phyloP scores from a whole-genome alignment of 2,113 vertebrate species.

The Planiliza haematocheilus region DNA sequence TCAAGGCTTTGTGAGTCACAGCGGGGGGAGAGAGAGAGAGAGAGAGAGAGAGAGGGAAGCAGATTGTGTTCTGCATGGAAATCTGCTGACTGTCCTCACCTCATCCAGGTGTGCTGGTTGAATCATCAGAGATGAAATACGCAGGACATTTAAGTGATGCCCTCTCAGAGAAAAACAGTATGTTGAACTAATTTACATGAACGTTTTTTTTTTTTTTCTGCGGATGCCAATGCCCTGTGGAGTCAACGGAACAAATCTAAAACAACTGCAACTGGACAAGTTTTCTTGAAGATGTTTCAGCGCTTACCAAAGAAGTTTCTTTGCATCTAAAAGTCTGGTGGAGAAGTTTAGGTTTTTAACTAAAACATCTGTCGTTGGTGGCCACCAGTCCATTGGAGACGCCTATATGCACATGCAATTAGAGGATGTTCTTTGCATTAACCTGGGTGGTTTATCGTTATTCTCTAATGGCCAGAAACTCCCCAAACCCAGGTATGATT shows the following conservation, averaged over 20 bases:
- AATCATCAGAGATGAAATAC: slow-evolving; percentile 25
- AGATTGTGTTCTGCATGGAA: slow-evolving; percentile 5
- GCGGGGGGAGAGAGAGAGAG: slow-evolving; percentile 12
- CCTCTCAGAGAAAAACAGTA: neutral
- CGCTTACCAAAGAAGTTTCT: no score
- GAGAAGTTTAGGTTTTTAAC: no score
- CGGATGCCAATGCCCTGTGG: neutral
- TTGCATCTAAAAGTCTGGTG: no score
- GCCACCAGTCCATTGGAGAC: no score
- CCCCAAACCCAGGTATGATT: no score
- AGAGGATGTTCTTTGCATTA: no score
- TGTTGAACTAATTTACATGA: neutral
- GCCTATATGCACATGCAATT: no score
- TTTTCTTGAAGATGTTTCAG: no score
- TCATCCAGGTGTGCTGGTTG: slow-evolving; percentile 54
- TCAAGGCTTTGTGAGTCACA: slow-evolving; percentile 50
- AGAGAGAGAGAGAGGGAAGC: slow-evolving; percentile 6
- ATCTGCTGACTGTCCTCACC: slow-evolving; percentile 27
- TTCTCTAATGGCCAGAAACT: no score
- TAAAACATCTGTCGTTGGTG: no score
- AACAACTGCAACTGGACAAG: no score
- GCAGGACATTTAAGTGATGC: neutral
- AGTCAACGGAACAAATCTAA: neutral
- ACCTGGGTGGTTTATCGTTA: no score
- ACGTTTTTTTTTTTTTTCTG: neutral